A percentile compares a stretch with the other conserved stretches of the same genome.
phyloP scores from a whole-genome alignment of 1,140 invertebrate genomes.

The Calycopis cecrops region DNA sequence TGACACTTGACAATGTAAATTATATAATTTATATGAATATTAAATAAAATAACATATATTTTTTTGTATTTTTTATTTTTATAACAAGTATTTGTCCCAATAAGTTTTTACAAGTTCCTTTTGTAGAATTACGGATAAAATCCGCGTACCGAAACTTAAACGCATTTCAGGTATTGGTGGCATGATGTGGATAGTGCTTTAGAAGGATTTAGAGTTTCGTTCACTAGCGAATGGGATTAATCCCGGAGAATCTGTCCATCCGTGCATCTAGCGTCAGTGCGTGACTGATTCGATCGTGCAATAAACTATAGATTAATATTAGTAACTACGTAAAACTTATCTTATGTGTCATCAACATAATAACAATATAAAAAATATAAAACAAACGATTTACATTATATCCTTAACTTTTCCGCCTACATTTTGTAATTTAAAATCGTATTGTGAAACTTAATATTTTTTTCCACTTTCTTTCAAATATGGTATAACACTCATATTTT shows the following conservation, averaged over 20 bases:
- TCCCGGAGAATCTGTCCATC: constrained; percentile 47
- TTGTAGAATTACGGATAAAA: constrained; percentile 66
- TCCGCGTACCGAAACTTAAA: constrained; percentile 56
- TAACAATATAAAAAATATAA: constrained; percentile 6
- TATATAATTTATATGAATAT: background rate
- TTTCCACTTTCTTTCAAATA: too few species aligned
- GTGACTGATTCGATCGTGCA: constrained; percentile 23
- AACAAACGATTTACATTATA: background rate
- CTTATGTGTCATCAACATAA: constrained; percentile 7
- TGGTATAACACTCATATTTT: too few species aligned
- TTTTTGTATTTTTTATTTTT: constrained; percentile 60
- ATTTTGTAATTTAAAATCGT: background rate
- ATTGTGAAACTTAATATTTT: too few species aligned
- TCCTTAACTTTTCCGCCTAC: background rate
- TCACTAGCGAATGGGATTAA: constrained; percentile 41
- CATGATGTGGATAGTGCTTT: constrained; percentile 62
- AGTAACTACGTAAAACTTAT: constrained; percentile 14
- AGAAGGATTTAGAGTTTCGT: constrained; percentile 49
- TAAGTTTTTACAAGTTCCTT: constrained; percentile 72
- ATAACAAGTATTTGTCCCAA: constrained; percentile 72
- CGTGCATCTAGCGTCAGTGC: constrained; percentile 49
- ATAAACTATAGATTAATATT: constrained; percentile 15
- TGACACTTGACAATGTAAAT: too few species aligned
- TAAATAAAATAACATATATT: constrained; percentile 31
- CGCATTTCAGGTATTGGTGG: constrained; percentile 55